These are phyloP conservation scores for Drosophila mettleri DNA, from an alignment of 2,888 invertebrate genomes.

Conservation along the genomic window DNA sequence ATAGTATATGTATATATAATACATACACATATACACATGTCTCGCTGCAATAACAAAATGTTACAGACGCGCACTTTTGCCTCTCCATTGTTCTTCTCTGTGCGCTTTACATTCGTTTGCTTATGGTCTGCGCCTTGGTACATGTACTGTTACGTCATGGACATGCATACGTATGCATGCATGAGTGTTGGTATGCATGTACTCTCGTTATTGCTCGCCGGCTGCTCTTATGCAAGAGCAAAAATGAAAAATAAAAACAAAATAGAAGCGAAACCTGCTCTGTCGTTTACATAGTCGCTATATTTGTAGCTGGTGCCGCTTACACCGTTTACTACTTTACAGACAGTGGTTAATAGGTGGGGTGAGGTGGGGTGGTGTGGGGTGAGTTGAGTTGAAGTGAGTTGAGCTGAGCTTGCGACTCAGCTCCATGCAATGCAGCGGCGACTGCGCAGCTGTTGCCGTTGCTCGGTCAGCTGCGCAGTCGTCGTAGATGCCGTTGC, in stretches of 20 bases:
- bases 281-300: conserved; percentile 31
- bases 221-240: conserved; percentile 56
- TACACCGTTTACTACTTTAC: conserved; percentile 55
- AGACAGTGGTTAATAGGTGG: conserved; percentile 4
- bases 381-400: not conserved
- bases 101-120: not conserved
- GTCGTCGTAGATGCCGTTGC: conserved; percentile 23
- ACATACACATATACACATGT: not conserved
- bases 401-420: not conserved
- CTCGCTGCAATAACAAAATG: not conserved
- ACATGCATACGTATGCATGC: not conserved
- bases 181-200: not conserved
- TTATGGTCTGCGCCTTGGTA: conserved; percentile 1
- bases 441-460: conserved; percentile 9
- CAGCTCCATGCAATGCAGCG: conserved; percentile 1
- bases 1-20: not conserved
- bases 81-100: conserved; percentile 5
- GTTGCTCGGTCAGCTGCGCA: conserved; percentile 21
- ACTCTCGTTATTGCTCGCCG: conserved; percentile 18
- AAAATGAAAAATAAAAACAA: conserved; percentile 6
- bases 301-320: conserved; percentile 64
- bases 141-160: conserved; percentile 7
- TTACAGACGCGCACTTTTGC: not conserved
- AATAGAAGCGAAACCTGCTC: conserved; percentile 27
- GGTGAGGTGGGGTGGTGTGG: not conserved